Conservation (phyloP, 2,888 invertebrate genomes). For the Plebejus anna region DNA sequence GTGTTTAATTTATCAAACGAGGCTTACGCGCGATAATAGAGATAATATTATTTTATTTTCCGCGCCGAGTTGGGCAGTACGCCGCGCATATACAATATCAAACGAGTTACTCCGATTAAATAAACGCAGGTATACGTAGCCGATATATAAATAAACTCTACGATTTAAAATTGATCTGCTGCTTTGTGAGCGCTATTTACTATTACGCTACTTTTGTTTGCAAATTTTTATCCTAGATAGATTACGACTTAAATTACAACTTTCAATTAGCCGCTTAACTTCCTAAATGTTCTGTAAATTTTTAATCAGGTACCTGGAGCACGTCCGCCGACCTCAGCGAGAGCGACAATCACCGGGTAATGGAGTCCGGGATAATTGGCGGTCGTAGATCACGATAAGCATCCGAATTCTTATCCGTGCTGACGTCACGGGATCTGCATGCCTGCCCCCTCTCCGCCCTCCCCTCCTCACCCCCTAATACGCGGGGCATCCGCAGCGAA, state of each 20-base stretch:
- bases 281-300: neutral
- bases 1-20: slow-evolving; percentile 12
- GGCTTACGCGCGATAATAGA: neutral
- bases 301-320: neutral
- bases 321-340: neutral
- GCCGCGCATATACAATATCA: neutral
- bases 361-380: slow-evolving; percentile 15
- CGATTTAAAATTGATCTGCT: no score
- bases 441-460: neutral
- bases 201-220: no score
- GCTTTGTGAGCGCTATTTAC: no score
- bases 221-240: neutral
- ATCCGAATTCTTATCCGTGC: neutral
- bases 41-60: neutral
- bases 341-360: neutral
- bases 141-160: neutral
- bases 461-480: neutral
- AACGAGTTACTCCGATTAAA: neutral
- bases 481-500: neutral
- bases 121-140: neutral
- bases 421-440: slow-evolving; percentile 17
- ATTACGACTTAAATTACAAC: neutral
- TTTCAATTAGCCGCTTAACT: neutral
- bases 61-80: no score
- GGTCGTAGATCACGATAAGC: slow-evolving; percentile 11